Evolutionary conservation across 2,113 vertebrate species (phyloP).

Genomic region (Eira barbara): DNA sequence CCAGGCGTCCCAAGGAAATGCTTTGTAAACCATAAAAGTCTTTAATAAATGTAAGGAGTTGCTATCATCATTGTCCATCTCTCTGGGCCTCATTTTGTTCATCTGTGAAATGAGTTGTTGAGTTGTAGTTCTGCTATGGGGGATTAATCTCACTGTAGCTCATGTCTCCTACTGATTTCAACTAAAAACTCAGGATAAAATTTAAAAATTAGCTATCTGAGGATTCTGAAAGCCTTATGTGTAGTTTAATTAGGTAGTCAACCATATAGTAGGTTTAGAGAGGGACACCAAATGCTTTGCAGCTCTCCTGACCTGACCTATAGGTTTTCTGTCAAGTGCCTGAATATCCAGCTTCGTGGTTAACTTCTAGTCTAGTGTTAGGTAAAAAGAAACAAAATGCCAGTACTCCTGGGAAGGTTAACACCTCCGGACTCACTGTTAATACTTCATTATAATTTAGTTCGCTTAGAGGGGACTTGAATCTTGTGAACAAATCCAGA

Average conservation of each 20-base stretch:
- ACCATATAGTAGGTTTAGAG: neutral
- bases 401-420: neutral
- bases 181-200: neutral
- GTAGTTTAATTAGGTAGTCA: neutral
- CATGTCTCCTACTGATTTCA: neutral
- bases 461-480: neutral
- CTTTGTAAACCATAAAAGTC: neutral
- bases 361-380: neutral
- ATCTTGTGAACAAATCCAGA: neutral
- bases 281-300: neutral
- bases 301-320: neutral
- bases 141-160: neutral
- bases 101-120: conserved; percentile 6
- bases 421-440: neutral
- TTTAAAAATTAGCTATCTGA: neutral
- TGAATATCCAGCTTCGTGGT: neutral
- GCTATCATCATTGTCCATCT: neutral
- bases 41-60: neutral
- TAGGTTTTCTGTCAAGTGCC: neutral
- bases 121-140: neutral
- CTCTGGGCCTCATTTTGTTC: neutral
- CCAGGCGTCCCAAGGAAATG: neutral
- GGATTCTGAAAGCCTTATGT: neutral
- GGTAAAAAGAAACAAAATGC: neutral
- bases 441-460: conserved; percentile 21